A percentile compares a stretch with the other conserved stretches of the same genome.
phyloP scores from a whole-genome alignment of 2,888 invertebrate species.

The Drosophila flavopinicola region DNA sequence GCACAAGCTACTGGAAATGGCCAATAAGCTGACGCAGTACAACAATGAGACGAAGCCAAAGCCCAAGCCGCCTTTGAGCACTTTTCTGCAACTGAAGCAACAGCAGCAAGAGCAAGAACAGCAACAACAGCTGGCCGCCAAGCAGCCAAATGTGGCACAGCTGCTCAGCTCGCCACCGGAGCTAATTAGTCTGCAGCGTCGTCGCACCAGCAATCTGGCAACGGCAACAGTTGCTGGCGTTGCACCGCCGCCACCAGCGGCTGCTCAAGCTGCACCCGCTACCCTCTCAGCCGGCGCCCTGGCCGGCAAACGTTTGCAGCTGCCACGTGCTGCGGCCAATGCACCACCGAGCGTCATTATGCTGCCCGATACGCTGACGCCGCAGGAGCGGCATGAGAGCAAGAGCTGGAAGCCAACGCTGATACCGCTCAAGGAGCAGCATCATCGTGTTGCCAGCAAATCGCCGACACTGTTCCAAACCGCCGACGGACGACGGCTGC shows the following conservation, averaged over 20 bases:
- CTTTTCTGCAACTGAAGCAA: slow-evolving; percentile 40
- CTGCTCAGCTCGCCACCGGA: slow-evolving; percentile 86
- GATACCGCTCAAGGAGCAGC: slow-evolving; percentile 87
- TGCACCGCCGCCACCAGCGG: too few species aligned
- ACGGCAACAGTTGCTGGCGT: not conserved
- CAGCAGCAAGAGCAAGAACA: slow-evolving; percentile 14
- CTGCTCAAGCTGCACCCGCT: not conserved
- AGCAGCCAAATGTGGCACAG: slow-evolving; percentile 52
- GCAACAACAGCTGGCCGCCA: slow-evolving; percentile 26
- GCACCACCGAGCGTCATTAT: slow-evolving; percentile 81
- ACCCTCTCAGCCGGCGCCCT: not conserved
- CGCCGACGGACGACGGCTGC: slow-evolving; percentile 86
- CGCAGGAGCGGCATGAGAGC: slow-evolving; percentile 84
- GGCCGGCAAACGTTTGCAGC: slow-evolving; percentile 47
- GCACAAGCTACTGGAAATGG: slow-evolving; percentile 81
- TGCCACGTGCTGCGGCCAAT: slow-evolving; percentile 66
- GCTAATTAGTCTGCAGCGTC: slow-evolving; percentile 86
- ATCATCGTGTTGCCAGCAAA: slow-evolving; percentile 74
- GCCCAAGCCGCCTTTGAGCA: not conserved
- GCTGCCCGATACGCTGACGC: slow-evolving; percentile 82
- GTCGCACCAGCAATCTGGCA: slow-evolving; percentile 73
- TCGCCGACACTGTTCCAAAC: slow-evolving; percentile 85
- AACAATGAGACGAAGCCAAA: not conserved
- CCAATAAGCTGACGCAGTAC: slow-evolving; percentile 74
- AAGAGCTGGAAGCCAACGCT: slow-evolving; percentile 90